Evolutionary conservation across 2,797 vertebrate genomes (phyloP), one percentile per base, ranked within the genome.

Genomic region (Acanthurus leucopareius): DNA sequence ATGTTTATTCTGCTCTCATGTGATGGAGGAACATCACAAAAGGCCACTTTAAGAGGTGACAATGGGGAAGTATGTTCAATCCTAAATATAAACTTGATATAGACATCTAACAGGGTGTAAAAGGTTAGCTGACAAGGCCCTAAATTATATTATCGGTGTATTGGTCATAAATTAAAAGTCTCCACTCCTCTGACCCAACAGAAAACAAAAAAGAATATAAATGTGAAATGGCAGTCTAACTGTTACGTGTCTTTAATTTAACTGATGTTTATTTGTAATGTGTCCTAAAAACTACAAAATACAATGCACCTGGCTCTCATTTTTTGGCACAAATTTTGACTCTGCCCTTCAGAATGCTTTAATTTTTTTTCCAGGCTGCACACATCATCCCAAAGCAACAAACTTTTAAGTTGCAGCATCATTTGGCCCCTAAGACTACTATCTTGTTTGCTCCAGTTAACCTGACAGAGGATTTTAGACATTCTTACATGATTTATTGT

Each of bases 351-450:
- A 54, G 14, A 45, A 52, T 58, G 22, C 51, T 70, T 73, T 52
- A n/a, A 11, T 53, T 10, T 42, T 32, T 32, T 32, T 32, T 32
- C 28, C 8, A 25, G 3, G 19, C 32, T 38, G 16, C 40, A 64
- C 9, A 25, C 15, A 49, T n/a, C 56, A 69, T 76, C 66, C 44
- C 0, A 61, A 73, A 75, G 63, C 20, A 75, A 61, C 48, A 22
- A 60, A 40, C 3, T 7, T 75, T 17, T 76, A 59, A 56, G 9
- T 57, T 22, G 32, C 17, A 20, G 17, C 47, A 49, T 73, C 42
- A 61, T 1, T n/a, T 2, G 10, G 35, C 16, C 10, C 35, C 22
- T 68, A 25, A n/a, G 28, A 51, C 62, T 25, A 10, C 70, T 40
- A 15, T 13, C 13, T 52, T 28, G 13, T 28, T 40, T 32, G 16